Conservation (phyloP, 1,140 invertebrate species). For the Habropoda laboriosa region DNA sequence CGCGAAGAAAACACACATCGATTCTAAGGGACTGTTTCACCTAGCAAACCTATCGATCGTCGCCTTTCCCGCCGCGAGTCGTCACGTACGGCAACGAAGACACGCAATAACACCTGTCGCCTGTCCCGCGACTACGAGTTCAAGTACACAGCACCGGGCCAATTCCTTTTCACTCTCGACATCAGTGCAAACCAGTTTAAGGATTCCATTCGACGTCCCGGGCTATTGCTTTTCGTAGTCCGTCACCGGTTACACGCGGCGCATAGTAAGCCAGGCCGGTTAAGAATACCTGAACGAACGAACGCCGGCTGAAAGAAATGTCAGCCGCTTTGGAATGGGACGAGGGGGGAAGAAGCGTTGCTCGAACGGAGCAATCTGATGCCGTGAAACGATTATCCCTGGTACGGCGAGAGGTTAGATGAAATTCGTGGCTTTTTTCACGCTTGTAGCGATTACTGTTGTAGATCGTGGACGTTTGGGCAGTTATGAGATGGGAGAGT, state of each 20-base stretch:
- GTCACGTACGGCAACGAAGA: slow-evolving; percentile 32
- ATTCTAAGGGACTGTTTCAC: not conserved
- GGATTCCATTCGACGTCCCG: slow-evolving; percentile 57
- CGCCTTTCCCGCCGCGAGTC: slow-evolving; percentile 1
- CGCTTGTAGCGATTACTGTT: too few relatives aligned
- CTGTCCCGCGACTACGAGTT: slow-evolving; percentile 23
- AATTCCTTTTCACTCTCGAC: slow-evolving; percentile 64
- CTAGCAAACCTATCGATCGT: slow-evolving; percentile 36
- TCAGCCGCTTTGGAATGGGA: slow-evolving; percentile 31
- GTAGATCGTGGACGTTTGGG: too few relatives aligned
- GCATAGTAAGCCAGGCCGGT: slow-evolving; percentile 61
- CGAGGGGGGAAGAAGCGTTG: not conserved
- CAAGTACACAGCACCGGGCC: slow-evolving; percentile 15
- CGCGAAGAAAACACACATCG: not conserved
- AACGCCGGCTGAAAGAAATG: slow-evolving; percentile 50
- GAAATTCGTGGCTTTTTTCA: too few relatives aligned
- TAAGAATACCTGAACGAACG: slow-evolving; percentile 61
- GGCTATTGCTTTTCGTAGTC: slow-evolving; percentile 66
- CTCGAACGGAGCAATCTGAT: not conserved
- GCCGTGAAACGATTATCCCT: not conserved
- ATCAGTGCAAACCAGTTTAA: slow-evolving; percentile 48
- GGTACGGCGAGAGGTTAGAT: too few relatives aligned
- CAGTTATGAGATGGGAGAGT: too few relatives aligned
- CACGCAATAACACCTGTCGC: slow-evolving; percentile 58
- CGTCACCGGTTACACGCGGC: slow-evolving; percentile 60